Percentiles rank a stretch among this genome's conserved stretches.
Evolutionary conservation across 2,888 invertebrate species (phyloP).

Genomic region (Sphecodes monilicornis): DNA sequence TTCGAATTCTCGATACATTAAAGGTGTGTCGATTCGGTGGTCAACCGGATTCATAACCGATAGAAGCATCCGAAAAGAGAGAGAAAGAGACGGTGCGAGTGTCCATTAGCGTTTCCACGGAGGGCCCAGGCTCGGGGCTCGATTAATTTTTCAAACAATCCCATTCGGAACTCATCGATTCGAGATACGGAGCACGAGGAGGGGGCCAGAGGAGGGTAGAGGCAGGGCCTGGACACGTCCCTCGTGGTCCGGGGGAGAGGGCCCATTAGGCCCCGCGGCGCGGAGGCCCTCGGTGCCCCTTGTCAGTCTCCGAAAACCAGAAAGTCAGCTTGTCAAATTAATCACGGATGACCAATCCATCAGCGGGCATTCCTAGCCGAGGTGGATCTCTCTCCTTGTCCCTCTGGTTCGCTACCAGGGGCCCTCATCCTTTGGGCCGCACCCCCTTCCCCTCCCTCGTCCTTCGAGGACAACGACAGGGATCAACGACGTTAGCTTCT

Average conservation of each 20-base stretch:
- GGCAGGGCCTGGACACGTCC: slow-evolving; percentile 45
- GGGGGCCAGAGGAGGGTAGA: neutral
- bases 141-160: slow-evolving; percentile 80
- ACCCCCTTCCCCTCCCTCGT: slow-evolving; percentile 16
- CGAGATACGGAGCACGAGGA: slow-evolving; percentile 65
- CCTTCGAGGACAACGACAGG: slow-evolving; percentile 60
- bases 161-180: slow-evolving; percentile 69
- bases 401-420: slow-evolving; percentile 14
- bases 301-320: slow-evolving; percentile 83
- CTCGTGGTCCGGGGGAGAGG: slow-evolving; percentile 59
- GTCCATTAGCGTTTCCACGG: slow-evolving; percentile 75
- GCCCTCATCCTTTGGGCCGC: slow-evolving; percentile 1
- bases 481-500: slow-evolving; percentile 52
- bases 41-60: slow-evolving; percentile 63
- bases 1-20: neutral
- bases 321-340: slow-evolving; percentile 85
- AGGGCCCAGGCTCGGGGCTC: slow-evolving; percentile 56
- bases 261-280: slow-evolving; percentile 79
- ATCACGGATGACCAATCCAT: slow-evolving; percentile 85
- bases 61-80: slow-evolving; percentile 7
- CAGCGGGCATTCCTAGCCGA: slow-evolving; percentile 83
- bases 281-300: slow-evolving; percentile 73
- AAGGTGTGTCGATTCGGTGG: neutral
- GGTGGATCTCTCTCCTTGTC: slow-evolving; percentile 65
- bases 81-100: neutral